Base-by-base conservation (phyloP, 2,888 invertebrate genomes). In the Margaritifera margaritifera region DNA sequence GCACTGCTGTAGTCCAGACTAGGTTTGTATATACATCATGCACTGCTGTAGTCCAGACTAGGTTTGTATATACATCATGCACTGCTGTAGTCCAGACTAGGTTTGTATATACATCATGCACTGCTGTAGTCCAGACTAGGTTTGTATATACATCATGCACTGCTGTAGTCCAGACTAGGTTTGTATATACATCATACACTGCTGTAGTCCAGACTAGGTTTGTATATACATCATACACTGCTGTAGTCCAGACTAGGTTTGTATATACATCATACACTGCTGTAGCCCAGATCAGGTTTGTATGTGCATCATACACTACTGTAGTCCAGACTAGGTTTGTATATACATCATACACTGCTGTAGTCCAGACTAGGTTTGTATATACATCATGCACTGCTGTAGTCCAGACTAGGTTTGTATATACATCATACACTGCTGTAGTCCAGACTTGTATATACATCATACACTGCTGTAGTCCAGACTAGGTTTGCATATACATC, bases 341-440 rank as follows among this genome's bases (percentile, higher is more conserved):
- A 11, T 42, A 11, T 42, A 42, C 42, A 42, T 11, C 11, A 11
- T 11, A 11, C 42, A 42, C 42, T 42, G 42, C 8, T 11, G 8
- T 42, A 27, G 27, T 5, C 27, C 27, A 27, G 4, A 27, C 27
- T 5, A 27, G 27, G 27, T 4, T 42, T 42, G 8, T 42, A 11
- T 42, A 11, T 42, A 42, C 11, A 42, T 42, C 15, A 11, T 15
- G 15, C 11, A 92, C 82, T 90, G 90, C 79, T 91, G 91, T 85
- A 91, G 91, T 86, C 92, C 92, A 27, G 88, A 89, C 20, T 5
- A 6, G 11, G n/a, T 50, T 50, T 51, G 24, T n/a, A 18, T 6
- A 24, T 55, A 4, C 24, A 55, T 22, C 11, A 55, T 55, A 55
- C 24, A 55, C 24, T 55, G 55, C 15, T n/a, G 24, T 55, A 55